Evolutionary conservation across 2,888 invertebrate genomes (phyloP), one percentile per base, ranked within the genome.

Genomic region (Ochropleura leucogaster): DNA sequence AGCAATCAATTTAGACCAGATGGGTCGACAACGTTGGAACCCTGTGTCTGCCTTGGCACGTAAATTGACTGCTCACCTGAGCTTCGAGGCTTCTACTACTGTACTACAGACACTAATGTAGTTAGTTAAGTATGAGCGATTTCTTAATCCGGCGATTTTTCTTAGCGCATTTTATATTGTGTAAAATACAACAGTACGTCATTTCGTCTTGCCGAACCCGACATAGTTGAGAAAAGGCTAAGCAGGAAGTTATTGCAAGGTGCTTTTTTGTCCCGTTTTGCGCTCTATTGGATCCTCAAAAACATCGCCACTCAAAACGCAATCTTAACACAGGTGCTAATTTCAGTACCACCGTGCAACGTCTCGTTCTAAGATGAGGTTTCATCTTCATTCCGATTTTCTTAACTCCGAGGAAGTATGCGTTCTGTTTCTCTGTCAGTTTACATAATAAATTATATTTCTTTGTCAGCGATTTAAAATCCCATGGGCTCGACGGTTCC

Each of bases 401-500:
- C 12, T 53, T 59, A 30, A 44, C 18, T 72, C 40, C 0, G 46
- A 10, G 12, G 60, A 6, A 20, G n/a, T 46, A 74, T 46, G 20
- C 49, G 30, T 67, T 64, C 20, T 57, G 57, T 74, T 65, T 59
- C 64, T 46, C n/a, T 44, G 44, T 67, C 67, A 63, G 66, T 63
- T 72, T 62, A 20, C 59, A 59, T 80, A 70, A 68, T 66, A 66
- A 81, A 68, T 65, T 46, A 30, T 14, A 40, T 68, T 66, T 69
- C 68, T 67, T 68, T 57, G 62, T 63, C 62, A 55, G 59, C 63
- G 51, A 73, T 75, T 74, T 72, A 55, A 67, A 44, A 42, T 66
- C 75, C 59, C 47, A 42, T 30, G 70, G 16, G 69, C 49, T 16
- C 30, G 8, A 42, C 14, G 64, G 44, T 73, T 67, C 44, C 62